Base-by-base conservation (phyloP, 2,797 vertebrate genomes). In the Channa striata region DNA sequence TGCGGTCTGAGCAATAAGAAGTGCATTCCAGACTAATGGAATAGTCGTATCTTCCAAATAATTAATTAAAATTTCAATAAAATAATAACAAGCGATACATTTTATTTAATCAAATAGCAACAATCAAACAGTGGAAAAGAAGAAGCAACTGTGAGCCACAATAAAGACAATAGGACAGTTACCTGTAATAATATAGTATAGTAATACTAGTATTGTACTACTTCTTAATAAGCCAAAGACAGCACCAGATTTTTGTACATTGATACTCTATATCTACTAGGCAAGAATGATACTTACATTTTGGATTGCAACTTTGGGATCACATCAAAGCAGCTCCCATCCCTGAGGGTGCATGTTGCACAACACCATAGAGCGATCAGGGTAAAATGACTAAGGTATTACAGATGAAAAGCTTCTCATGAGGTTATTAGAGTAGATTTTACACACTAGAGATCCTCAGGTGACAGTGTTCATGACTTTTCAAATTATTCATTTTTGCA, bases 361-460 rank as follows among this genome's bases (percentile, higher is more conserved):
- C 68, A 70, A 57, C 50, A 70, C 25, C 34, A 56, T 25, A 79
- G 23, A 61, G 2, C 50, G 72, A 74, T 78, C 47, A 81, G 62
- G 23, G 36, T 52, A 80, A 74, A 81, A 66, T 77, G 74, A 72
- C 67, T 72, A 76, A 82, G 82, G 68, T 63, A 74, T 86, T 74
- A 82, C 50, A 44, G 58, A 63, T 61, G 54, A 42, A 74, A 61
- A 67, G 70, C 74, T 77, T 59, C 69, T 57, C 74, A 79, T 69
- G 80, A 86, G 86, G 77, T 74, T 88, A 74, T 76, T 49, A 51
- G 76, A 87, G 73, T 82, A 71, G 62, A 87, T 91, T 87, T 83
- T 54, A 47, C 72, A 71, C 82, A 78, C 72, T 23, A 43, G 72
- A 78, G 83, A 87, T 85, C 52, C 72, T 71, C 71, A 78, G 84